Evolutionary conservation across 1,140 invertebrate species (phyloP).

Genomic region (Monomorium pharaonis): DNA sequence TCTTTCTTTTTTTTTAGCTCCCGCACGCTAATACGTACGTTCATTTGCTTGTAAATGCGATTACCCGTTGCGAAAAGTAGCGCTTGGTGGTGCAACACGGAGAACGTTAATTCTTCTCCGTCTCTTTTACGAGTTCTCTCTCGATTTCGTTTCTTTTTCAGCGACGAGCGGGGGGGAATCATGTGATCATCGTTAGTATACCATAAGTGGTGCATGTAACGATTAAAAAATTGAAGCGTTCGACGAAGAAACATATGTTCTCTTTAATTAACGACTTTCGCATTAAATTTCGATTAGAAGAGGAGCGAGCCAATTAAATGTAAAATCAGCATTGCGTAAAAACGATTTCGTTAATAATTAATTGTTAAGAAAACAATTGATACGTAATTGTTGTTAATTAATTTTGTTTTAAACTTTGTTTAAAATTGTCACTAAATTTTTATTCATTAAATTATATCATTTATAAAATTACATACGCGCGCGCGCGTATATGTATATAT

Average conservation of each 20-base stretch:
- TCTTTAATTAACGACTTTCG: background rate
- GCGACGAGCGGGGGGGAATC: background rate
- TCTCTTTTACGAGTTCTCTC: background rate
- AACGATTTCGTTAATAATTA: constrained; percentile 11
- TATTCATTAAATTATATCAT: background rate
- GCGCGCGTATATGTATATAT: background rate
- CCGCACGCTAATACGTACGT: background rate
- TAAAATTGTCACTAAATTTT: too few species aligned
- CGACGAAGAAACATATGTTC: background rate
- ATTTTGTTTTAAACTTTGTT: too few species aligned
- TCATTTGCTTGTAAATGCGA: constrained; percentile 29
- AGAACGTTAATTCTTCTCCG: background rate
- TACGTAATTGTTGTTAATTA: background rate
- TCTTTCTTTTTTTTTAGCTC: background rate
- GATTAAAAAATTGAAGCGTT: constrained; percentile 10
- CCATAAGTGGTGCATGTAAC: background rate
- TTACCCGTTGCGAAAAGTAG: constrained; percentile 4
- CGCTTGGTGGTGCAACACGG: background rate
- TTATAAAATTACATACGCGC: background rate
- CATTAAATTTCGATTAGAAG: constrained; percentile 8
- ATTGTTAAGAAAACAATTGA: background rate
- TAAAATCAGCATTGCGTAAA: background rate
- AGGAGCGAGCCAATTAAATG: background rate
- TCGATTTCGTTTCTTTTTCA: constrained; percentile 23
- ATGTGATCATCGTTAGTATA: constrained; percentile 7